Conservation (phyloP, 2,888 invertebrate species). For the Dusona sp. region DNA sequence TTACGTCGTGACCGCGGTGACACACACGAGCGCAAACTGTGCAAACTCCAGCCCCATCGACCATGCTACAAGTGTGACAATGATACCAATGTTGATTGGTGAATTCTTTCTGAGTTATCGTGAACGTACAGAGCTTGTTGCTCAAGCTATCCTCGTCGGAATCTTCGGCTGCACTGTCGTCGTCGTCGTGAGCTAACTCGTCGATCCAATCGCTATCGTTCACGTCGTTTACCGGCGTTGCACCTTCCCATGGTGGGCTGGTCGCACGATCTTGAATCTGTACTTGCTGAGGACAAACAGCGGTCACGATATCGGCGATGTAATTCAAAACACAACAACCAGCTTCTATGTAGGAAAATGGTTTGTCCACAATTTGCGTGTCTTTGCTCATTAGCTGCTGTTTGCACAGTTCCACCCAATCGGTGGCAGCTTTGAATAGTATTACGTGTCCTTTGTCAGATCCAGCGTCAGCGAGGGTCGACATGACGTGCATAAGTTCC, state of each 20-base stretch:
- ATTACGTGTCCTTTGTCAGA: constrained; percentile 92
- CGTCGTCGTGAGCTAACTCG: constrained; percentile 93
- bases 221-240: constrained; percentile 80
- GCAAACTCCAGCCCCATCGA: constrained; percentile 99
- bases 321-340: constrained; percentile 94
- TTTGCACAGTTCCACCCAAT: constrained; percentile 92
- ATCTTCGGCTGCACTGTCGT: constrained; percentile 96
- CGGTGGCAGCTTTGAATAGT: constrained; percentile 92
- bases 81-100: constrained; percentile 99
- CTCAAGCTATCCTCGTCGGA: constrained; percentile 96
- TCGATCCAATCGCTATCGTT: constrained; percentile 94
- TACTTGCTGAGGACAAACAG: constrained; percentile 84
- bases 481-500: constrained; percentile 92
- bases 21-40: constrained; percentile 99
- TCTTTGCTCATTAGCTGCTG: constrained; percentile 87
- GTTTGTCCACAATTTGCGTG: constrained; percentile 85
- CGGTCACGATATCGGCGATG: constrained; percentile 90
- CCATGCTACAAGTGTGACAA: constrained; percentile 99
- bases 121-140: constrained; percentile 97
- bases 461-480: constrained; percentile 94
- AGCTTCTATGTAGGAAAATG: constrained; percentile 88
- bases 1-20: constrained; percentile 97
- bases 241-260: constrained; percentile 93
- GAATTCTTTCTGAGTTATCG: constrained; percentile 98
- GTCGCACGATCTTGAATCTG: constrained; percentile 85